phyloP scores from a whole-genome alignment of 35 echinoderm and acorn worm species.

The Diadema setosum region DNA sequence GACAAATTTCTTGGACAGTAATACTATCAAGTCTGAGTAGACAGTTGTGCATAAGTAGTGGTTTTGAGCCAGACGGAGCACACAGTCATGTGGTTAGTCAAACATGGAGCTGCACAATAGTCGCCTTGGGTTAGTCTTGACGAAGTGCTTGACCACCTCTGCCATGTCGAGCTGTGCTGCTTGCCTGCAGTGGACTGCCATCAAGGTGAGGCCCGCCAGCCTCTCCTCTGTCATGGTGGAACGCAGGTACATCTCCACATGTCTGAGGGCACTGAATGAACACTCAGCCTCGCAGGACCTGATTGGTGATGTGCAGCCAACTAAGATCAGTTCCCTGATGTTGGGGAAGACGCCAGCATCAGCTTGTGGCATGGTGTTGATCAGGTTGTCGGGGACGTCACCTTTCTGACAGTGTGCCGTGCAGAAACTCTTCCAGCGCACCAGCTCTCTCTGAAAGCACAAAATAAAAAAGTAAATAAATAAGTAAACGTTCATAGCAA shows the following conservation, averaged over 20 bases:
- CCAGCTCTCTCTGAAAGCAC: neutral
- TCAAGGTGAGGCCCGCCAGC: neutral
- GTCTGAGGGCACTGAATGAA: slow-evolving; percentile 26
- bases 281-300: slow-evolving; percentile 37
- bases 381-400: neutral
- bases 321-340: slow-evolving; percentile 1
- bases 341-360: slow-evolving; percentile 44
- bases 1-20: too few relatives aligned
- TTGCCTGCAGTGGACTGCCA: neutral
- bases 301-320: slow-evolving; percentile 34
- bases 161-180: neutral
- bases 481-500: neutral
- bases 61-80: too few relatives aligned
- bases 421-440: slow-evolving; percentile 6
- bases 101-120: neutral
- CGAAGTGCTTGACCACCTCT: neutral
- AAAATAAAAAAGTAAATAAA: neutral
- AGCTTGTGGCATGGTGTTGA: neutral
- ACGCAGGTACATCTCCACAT: slow-evolving; percentile 18
- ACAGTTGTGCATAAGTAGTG: too few relatives aligned
- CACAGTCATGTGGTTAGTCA: neutral
- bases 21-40: too few relatives aligned
- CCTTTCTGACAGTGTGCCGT: neutral
- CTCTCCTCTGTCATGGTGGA: neutral
- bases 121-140: neutral